Percentiles rank a stretch among this genome's conserved stretches.
Evolutionary conservation across 2,797 vertebrate species (phyloP).

Genomic region (Silurus lanzhouensis): DNA sequence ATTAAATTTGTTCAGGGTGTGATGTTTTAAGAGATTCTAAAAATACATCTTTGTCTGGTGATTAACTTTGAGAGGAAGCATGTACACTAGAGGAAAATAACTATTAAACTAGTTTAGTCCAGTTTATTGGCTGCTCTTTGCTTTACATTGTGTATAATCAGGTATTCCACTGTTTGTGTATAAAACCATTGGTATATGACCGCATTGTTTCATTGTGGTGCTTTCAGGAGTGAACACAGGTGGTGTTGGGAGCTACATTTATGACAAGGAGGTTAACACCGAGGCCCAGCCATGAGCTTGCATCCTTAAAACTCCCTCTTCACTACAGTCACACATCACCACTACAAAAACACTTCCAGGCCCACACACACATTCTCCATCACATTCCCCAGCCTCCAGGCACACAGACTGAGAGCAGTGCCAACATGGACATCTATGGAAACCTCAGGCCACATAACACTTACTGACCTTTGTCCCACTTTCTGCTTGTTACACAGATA

Average conservation of each 20-base stretch:
- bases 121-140: not conserved
- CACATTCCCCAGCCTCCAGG: not conserved
- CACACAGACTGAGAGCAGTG: slow-evolving; percentile 30
- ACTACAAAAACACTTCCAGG: slow-evolving; percentile 34
- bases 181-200: not conserved
- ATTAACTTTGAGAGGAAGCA: not conserved
- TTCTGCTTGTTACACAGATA: not conserved
- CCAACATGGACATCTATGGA: slow-evolving; percentile 7
- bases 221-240: slow-evolving; percentile 93
- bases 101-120: not conserved
- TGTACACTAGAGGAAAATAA: not conserved
- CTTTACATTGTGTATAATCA: not conserved
- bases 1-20: slow-evolving; percentile 44
- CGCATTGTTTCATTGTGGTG: not conserved
- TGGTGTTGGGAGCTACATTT: slow-evolving; percentile 97
- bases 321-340: slow-evolving; percentile 57
- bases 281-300: slow-evolving; percentile 84
- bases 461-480: slow-evolving; percentile 4
- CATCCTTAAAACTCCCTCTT: slow-evolving; percentile 1
- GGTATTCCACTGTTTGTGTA: not conserved
- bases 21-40: not conserved
- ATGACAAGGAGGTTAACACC: slow-evolving; percentile 88
- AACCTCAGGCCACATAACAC: slow-evolving; percentile 19
- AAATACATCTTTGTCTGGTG: not conserved
- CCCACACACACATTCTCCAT: not conserved